Evolutionary conservation across 2,888 invertebrate genomes (phyloP).

Genomic region (Camponotus fellah): DNA sequence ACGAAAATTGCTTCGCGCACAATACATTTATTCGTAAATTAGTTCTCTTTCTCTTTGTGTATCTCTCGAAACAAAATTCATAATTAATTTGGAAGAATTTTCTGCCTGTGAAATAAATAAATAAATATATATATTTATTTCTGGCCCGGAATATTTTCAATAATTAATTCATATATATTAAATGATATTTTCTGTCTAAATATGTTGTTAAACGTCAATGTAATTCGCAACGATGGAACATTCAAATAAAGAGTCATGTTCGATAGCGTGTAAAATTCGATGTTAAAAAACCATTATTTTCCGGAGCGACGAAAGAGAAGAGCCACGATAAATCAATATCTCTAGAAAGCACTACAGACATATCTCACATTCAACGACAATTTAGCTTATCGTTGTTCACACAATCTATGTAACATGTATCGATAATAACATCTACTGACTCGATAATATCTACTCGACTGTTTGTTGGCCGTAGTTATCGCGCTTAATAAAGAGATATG

Average conservation of each 20-base stretch:
- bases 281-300: constrained; percentile 28
- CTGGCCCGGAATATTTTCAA: background rate
- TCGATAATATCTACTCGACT: constrained; percentile 40
- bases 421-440: constrained; percentile 58
- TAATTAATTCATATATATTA: background rate
- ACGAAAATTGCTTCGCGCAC: background rate
- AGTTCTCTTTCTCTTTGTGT: background rate
- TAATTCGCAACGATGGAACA: background rate
- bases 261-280: background rate
- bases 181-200: background rate
- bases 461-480: constrained; percentile 51
- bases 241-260: background rate
- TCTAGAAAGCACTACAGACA: constrained; percentile 34
- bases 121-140: background rate
- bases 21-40: constrained; percentile 17
- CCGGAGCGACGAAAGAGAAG: background rate
- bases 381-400: constrained; percentile 50
- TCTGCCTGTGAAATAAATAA: background rate
- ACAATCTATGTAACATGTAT: constrained; percentile 42
- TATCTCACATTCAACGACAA: constrained; percentile 45
- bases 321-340: constrained; percentile 42
- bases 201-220: too few species aligned
- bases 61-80: background rate
- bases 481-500: constrained; percentile 58
- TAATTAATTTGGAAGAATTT: background rate